Percentiles rank a stretch among this genome's conserved stretches.
These are phyloP conservation scores for Anadara kagoshimensis DNA, from an alignment of 1,140 invertebrate species.

Conservation along the genomic window DNA sequence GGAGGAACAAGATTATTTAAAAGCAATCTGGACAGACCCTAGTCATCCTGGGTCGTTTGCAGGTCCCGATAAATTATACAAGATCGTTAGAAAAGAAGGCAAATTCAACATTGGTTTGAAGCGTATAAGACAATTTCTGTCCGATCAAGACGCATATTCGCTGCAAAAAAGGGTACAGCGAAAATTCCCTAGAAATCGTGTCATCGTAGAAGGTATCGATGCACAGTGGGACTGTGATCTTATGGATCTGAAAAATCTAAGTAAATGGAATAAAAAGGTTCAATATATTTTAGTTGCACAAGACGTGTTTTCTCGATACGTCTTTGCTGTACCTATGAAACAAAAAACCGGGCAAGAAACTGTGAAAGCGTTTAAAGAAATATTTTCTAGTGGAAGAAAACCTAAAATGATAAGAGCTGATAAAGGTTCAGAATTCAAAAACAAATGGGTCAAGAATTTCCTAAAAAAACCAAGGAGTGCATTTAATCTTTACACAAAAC, in stretches of 20 bases:
- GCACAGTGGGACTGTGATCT: conserved; percentile 28
- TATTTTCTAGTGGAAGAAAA: conserved; percentile 3
- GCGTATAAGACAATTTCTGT: conserved; percentile 23
- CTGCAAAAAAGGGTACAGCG: conserved; percentile 14
- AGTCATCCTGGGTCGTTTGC: conserved; percentile 21
- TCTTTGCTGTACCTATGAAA: conserved; percentile 6
- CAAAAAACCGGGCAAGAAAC: neutral
- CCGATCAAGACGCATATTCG: conserved; percentile 20
- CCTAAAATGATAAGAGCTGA: conserved; percentile 16
- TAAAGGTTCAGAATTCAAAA: conserved; percentile 29
- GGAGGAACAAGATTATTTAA: conserved; percentile 14
- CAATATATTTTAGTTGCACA: conserved; percentile 27
- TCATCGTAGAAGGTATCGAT: conserved; percentile 22
- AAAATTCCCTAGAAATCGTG: conserved; percentile 12
- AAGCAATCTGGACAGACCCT: conserved; percentile 21
- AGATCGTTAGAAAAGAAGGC: conserved; percentile 28
- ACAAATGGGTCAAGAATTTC: neutral
- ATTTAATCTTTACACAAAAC: conserved; percentile 12
- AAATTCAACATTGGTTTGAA: conserved; percentile 20
- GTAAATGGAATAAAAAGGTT: conserved; percentile 9
- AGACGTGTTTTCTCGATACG: conserved; percentile 26
- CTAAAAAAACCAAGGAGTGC: conserved; percentile 4
- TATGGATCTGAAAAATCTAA: neutral
- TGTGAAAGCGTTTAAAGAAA: neutral
- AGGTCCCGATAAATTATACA: conserved; percentile 23